Percentiles rank a stretch among this genome's conserved stretches.
Evolutionary conservation across 2,888 invertebrate genomes (phyloP).

Genomic region (Torymus aiolomorphi): DNA sequence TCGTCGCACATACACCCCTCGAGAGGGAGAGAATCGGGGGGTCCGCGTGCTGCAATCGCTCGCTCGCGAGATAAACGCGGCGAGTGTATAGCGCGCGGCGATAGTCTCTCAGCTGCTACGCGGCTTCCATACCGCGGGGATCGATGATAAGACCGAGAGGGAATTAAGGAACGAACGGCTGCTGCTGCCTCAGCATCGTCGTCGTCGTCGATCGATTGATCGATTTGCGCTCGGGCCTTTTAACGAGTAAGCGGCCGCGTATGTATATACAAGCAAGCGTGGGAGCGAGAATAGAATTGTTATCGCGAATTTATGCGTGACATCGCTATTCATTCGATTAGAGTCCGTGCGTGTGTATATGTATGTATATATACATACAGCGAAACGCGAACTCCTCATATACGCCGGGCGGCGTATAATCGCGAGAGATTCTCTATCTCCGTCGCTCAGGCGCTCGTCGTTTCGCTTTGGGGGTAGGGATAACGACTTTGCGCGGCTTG

Average conservation of each 20-base stretch:
- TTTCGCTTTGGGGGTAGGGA: neutral
- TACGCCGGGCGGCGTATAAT: no score
- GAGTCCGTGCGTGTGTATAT: neutral
- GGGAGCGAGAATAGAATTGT: constrained; percentile 55
- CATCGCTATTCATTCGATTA: constrained; percentile 57
- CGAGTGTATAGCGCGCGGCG: neutral
- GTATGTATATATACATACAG: no score
- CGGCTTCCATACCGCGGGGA: constrained; percentile 9
- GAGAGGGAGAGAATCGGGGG: neutral
- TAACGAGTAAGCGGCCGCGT: constrained; percentile 33
- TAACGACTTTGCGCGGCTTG: constrained; percentile 40
- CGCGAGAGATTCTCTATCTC: neutral
- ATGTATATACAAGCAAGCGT: neutral
- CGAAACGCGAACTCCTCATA: no score
- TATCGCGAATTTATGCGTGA: constrained; percentile 56
- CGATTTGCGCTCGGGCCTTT: constrained; percentile 48
- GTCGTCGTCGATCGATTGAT: constrained; percentile 50
- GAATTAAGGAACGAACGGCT: neutral
- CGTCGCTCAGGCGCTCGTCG: constrained; percentile 19
- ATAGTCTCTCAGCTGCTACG: no score
- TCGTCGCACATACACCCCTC: constrained; percentile 12
- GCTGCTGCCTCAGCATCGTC: no score
- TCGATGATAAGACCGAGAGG: constrained; percentile 33
- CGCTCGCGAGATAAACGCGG: constrained; percentile 39
- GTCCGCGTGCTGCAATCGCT: constrained; percentile 22